Conservation (phyloP, 1,140 invertebrate species). For the Caenorhabditis brenneri region DNA sequence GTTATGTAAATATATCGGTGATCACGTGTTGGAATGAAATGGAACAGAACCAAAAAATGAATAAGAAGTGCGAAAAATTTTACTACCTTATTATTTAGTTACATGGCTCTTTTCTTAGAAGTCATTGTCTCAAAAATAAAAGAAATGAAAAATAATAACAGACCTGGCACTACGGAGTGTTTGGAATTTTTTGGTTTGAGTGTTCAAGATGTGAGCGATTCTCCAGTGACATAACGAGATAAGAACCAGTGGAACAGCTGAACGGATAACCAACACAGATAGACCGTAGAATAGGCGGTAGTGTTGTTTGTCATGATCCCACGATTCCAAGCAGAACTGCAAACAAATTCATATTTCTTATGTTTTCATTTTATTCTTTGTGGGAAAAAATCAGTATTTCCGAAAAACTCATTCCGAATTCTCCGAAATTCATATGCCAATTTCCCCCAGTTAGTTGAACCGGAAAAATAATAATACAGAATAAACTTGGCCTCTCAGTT, state of each 20-base stretch:
- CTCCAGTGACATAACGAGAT: conserved; percentile 59
- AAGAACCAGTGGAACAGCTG: conserved; percentile 49
- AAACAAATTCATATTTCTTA: too few species aligned
- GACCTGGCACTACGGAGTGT: conserved; percentile 18
- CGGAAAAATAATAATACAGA: neutral
- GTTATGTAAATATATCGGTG: neutral
- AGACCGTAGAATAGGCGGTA: conserved; percentile 55
- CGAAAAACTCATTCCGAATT: too few species aligned
- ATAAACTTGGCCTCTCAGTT: neutral
- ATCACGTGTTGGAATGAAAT: neutral
- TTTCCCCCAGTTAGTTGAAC: neutral
- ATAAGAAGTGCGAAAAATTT: neutral
- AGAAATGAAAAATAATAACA: neutral
- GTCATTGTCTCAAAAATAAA: neutral
- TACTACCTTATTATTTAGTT: neutral
- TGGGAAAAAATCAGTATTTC: neutral
- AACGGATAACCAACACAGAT: conserved; percentile 47
- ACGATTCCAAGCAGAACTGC: conserved; percentile 53
- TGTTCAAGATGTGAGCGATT: conserved; percentile 51
- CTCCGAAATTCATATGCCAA: too few species aligned
- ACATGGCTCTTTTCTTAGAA: neutral
- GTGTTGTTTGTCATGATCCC: conserved; percentile 43
- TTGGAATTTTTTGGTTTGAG: conserved; percentile 51
- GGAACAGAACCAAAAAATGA: neutral
- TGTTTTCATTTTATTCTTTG: too few species aligned